A percentile compares a stretch with the other conserved stretches of the same genome.
Conservation (phyloP, 2,797 vertebrate species). For the Enteromius paludinosus region DNA sequence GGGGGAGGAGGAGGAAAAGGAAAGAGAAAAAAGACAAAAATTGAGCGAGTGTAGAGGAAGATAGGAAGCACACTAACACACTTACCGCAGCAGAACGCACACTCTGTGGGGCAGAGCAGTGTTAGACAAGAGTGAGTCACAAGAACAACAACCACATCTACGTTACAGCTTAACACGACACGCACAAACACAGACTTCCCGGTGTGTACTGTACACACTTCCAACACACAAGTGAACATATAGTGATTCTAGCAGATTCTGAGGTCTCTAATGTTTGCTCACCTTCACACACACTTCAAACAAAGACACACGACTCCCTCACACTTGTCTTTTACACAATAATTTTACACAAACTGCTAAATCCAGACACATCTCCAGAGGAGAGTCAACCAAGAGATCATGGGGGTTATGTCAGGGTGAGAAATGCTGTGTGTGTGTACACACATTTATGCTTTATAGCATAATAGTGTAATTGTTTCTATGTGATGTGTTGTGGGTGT, state of each 20-base stretch:
- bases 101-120: conserved; percentile 79
- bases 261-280: background rate
- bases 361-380: conserved; percentile 46
- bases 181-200: conserved; percentile 31
- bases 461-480: background rate
- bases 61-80: conserved; percentile 63
- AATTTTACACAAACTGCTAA: conserved; percentile 13
- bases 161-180: conserved; percentile 19
- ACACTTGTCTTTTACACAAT: conserved; percentile 8
- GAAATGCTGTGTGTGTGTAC: conserved; percentile 35
- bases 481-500: background rate
- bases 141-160: conserved; percentile 51
- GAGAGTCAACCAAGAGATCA: conserved; percentile 44
- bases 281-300: conserved; percentile 21
- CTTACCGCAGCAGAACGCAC: conserved; percentile 76
- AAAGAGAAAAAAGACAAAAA: conserved; percentile 61
- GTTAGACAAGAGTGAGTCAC: conserved; percentile 74
- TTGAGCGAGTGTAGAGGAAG: conserved; percentile 53
- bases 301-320: background rate
- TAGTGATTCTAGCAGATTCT: background rate
- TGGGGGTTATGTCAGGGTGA: conserved; percentile 33
- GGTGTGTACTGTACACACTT: background rate
- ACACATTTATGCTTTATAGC: conserved; percentile 50
- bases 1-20: conserved; percentile 51
- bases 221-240: conserved; percentile 17